A percentile compares a stretch with the other conserved stretches of the same genome.
Conservation (phyloP, 2,888 invertebrate genomes). For the Oscheius sp. region DNA sequence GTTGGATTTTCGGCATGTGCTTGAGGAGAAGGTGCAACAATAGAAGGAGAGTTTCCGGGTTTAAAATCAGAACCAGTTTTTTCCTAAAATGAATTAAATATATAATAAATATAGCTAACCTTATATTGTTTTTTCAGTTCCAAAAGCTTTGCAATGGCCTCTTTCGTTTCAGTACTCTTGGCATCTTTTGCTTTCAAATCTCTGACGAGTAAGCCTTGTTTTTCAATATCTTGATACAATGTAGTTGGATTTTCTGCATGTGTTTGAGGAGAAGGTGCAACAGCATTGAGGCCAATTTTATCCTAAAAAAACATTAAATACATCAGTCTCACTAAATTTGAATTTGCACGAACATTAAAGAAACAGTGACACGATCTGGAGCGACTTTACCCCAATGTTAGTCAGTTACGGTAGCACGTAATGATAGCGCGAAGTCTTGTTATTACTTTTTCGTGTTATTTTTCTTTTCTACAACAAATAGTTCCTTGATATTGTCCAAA, state of each 20-base stretch:
- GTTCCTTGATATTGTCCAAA: no score
- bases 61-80: constrained; percentile 74
- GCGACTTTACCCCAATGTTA: no score
- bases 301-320: background rate
- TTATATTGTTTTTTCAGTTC: constrained; percentile 83
- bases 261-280: background rate
- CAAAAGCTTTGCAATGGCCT: constrained; percentile 77
- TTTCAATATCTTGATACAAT: constrained; percentile 79
- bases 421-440: no score
- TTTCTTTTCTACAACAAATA: no score
- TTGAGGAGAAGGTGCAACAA: constrained; percentile 43
- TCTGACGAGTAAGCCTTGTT: constrained; percentile 79
- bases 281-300: background rate
- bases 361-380: no score
- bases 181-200: constrained; percentile 75
- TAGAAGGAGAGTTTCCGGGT: constrained; percentile 51
- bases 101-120: constrained; percentile 59
- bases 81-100: constrained; percentile 71
- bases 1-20: constrained; percentile 24
- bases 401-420: no score
- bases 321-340: no score
- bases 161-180: constrained; percentile 73
- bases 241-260: background rate
- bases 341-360: no score
- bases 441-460: no score